Evolutionary conservation across 2,888 invertebrate species (phyloP).

Genomic region (Luperina nickerlii): DNA sequence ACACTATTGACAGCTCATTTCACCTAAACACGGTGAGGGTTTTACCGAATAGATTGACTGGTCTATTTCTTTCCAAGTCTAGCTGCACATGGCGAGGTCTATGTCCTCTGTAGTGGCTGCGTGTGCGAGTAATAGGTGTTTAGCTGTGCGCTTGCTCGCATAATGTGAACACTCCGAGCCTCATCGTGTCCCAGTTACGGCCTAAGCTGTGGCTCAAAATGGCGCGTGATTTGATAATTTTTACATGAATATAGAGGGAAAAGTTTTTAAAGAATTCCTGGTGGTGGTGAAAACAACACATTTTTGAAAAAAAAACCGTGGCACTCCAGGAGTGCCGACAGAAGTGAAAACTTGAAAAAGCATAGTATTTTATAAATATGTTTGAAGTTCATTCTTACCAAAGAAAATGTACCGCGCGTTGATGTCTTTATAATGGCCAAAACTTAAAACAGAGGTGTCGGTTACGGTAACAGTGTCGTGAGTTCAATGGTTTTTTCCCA

Average conservation of each 20-base stretch:
- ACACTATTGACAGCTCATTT: too few species aligned
- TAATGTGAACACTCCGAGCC: slow-evolving; percentile 72
- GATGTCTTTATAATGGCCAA: too few species aligned
- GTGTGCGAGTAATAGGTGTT: slow-evolving; percentile 80
- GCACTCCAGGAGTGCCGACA: too few species aligned
- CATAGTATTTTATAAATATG: too few species aligned
- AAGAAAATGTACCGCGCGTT: too few species aligned
- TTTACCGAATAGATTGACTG: neutral
- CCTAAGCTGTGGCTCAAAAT: slow-evolving; percentile 31
- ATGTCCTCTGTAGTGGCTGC: slow-evolving; percentile 73
- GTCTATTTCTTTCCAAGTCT: slow-evolving; percentile 57
- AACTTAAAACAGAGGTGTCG: too few species aligned
- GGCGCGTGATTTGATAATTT: slow-evolving; percentile 43
- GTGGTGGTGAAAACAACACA: fast-evolving
- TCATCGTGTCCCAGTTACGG: slow-evolving; percentile 64
- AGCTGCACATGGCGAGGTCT: slow-evolving; percentile 66
- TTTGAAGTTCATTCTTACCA: too few species aligned
- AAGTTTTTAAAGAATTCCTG: neutral
- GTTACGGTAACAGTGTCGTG: too few species aligned
- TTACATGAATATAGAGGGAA: slow-evolving; percentile 1
- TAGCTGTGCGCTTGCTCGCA: slow-evolving; percentile 75
- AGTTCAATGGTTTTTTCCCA: too few species aligned
- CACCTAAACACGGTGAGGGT: too few species aligned
- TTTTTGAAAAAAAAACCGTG: neutral
- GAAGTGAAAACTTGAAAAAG: too few species aligned